These are phyloP conservation scores for Athrips mouffetella DNA, from an alignment of 2,888 invertebrate species.

Conservation along the genomic window DNA sequence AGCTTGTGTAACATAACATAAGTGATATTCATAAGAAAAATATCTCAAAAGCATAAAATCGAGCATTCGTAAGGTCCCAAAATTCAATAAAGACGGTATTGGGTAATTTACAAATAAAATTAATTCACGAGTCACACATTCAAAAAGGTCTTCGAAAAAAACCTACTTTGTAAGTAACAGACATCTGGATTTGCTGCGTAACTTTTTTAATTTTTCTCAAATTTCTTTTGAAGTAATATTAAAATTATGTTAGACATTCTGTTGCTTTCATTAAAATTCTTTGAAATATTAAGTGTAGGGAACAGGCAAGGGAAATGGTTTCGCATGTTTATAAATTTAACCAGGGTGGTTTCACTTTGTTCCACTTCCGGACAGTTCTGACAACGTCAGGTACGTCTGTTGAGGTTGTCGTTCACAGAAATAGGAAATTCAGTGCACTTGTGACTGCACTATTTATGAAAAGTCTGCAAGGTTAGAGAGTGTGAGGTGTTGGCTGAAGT, in stretches of 20 bases:
- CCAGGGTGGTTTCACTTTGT: slow-evolving; percentile 24
- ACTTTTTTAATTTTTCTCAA: not conserved
- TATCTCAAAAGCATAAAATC: not conserved
- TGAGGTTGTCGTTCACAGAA: slow-evolving; percentile 20
- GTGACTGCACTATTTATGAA: not conserved
- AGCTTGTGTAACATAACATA: no score
- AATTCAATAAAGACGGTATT: not conserved
- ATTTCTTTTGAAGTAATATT: not conserved
- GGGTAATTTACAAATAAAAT: not conserved
- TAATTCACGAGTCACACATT: not conserved
- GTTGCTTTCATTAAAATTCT: slow-evolving; percentile 8
- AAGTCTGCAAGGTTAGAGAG: not conserved
- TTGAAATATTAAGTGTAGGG: slow-evolving; percentile 9
- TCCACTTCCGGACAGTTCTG: slow-evolving; percentile 37
- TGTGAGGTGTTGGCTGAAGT: no score
- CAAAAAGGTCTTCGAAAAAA: not conserved
- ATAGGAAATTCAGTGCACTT: not conserved
- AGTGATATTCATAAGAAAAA: no score
- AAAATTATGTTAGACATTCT: not conserved
- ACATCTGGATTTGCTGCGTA: not conserved
- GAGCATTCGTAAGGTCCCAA: not conserved
- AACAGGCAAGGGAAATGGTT: slow-evolving; percentile 3
- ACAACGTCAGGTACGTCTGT: slow-evolving; percentile 30
- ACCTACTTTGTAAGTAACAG: not conserved
- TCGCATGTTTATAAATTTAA: slow-evolving; percentile 16